Evolutionary conservation across 1,140 invertebrate species (phyloP).

Genomic region (Drosophila setifemur): DNA sequence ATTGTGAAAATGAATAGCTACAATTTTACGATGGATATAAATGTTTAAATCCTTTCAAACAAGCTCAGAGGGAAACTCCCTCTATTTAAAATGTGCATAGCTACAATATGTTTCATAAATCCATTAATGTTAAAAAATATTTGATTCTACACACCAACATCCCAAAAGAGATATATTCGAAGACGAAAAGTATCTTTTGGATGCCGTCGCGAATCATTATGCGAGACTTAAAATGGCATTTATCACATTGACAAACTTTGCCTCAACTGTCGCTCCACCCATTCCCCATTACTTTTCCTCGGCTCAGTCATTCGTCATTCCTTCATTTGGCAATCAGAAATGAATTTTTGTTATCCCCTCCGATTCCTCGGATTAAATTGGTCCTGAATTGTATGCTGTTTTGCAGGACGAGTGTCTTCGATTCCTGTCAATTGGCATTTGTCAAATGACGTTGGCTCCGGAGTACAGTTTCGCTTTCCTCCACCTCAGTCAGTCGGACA

Average conservation of each 20-base stretch:
- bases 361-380: too few relatives aligned
- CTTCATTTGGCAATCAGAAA: conserved; percentile 50
- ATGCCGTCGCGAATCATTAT: conserved; percentile 35
- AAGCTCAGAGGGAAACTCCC: too few relatives aligned
- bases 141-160: too few relatives aligned
- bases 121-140: too few relatives aligned
- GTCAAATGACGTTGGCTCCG: conserved; percentile 53
- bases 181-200: too few relatives aligned
- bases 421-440: conserved; percentile 65
- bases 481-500: too few relatives aligned
- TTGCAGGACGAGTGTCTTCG: conserved; percentile 34
- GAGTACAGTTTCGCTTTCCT: conserved; percentile 32
- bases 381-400: conserved; percentile 24
- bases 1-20: too few relatives aligned
- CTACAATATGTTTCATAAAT: too few relatives aligned
- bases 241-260: conserved; percentile 66
- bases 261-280: not conserved
- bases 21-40: too few relatives aligned
- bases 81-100: too few relatives aligned
- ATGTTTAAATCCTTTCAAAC: too few relatives aligned
- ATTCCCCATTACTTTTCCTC: conserved; percentile 5
- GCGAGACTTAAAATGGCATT: conserved; percentile 75
- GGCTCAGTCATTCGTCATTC: conserved; percentile 42
- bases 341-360: conserved; percentile 30
- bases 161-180: too few relatives aligned